Conservation (phyloP, 2,888 invertebrate species). For the Cryptocephalus primarius region DNA sequence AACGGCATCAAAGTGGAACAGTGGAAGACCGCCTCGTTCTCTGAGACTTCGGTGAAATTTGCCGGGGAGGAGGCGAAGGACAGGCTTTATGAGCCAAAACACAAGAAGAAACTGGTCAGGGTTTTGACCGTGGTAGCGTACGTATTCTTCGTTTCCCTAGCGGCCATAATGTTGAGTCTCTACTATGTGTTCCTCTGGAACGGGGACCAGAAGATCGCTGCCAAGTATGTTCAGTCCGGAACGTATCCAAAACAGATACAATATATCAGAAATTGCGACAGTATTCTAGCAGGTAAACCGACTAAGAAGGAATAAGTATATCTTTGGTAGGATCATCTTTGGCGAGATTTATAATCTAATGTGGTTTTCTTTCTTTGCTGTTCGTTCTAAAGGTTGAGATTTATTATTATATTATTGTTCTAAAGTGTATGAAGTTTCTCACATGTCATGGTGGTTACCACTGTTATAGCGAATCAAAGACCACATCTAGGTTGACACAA, state of each 20-base stretch:
- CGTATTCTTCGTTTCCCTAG: slow-evolving; percentile 86
- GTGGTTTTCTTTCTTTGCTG: too few relatives aligned
- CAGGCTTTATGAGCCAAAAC: slow-evolving; percentile 69
- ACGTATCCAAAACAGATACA: slow-evolving; percentile 7
- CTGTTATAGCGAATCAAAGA: too few relatives aligned
- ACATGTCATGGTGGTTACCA: too few relatives aligned
- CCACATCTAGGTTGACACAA: too few relatives aligned
- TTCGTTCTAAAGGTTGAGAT: too few relatives aligned
- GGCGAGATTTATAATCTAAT: too few relatives aligned
- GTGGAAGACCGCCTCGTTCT: slow-evolving; percentile 24
- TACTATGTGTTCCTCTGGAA: slow-evolving; percentile 95
- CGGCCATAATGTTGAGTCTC: slow-evolving; percentile 84
- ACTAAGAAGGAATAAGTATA: neutral
- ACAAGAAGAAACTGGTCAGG: slow-evolving; percentile 78
- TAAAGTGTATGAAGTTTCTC: too few relatives aligned
- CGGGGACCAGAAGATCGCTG: slow-evolving; percentile 44
- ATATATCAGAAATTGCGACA: slow-evolving; percentile 17
- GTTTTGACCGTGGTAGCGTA: slow-evolving; percentile 89
- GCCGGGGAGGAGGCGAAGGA: slow-evolving; percentile 55
- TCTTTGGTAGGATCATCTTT: neutral
- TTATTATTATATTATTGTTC: too few relatives aligned
- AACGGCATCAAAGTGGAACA: slow-evolving; percentile 40
- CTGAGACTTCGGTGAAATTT: slow-evolving; percentile 52
- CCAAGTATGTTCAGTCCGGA: slow-evolving; percentile 12
- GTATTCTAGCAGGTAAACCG: slow-evolving; percentile 22